Base-by-base conservation (phyloP, 1,140 invertebrate species). In the Nautilus pompilius region DNA sequence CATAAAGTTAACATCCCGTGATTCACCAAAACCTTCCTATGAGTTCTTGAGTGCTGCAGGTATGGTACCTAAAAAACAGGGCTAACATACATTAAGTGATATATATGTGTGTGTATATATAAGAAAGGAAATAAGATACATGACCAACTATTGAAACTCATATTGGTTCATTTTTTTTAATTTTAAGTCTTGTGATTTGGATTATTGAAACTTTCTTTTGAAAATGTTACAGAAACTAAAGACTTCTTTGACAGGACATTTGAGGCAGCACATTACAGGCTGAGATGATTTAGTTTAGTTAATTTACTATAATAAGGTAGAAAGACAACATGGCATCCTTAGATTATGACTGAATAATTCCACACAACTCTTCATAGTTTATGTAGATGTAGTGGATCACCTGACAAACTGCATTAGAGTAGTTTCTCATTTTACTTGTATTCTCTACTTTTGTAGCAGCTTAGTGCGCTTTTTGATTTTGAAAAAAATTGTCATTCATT, bases 21-120 rank as follows among this genome's bases (percentile, higher is more conserved):
- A 73, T 48, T 73, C 69, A 5, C 72, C 72, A 1, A 69, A 66
- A 62, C 72, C 72, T 1, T 69, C 69, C 8, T 71, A 71, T 28
- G 65, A 65, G 22, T 71, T 69, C 34, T 62, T 73, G 4, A 65
- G 61, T 41, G 29, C 58, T 36, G 62, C 59, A 36, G 72, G 72
- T 71, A 58, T 45, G 61, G 24, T 13, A 22, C 10, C 15, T 10
- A 1, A 22, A 22, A 10, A 22, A 0, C 24, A 24, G 10, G 10
- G 17, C 13, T 17, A 15, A 13, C 13, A 15, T 53, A 24, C 24
- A 10, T 24, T 24, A 15, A 17, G 10, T 53, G 17, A 53, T 10
- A 53, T 53, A 17, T 53, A 15, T n/a, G 24, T 24, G 10, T 15
- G 24, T 53, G 1, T 13, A 1, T 1, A 10, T n/a, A n/a, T n/a